Evolutionary conservation across 1,140 invertebrate species (phyloP).

Genomic region (Zaprionus lachaisei): DNA sequence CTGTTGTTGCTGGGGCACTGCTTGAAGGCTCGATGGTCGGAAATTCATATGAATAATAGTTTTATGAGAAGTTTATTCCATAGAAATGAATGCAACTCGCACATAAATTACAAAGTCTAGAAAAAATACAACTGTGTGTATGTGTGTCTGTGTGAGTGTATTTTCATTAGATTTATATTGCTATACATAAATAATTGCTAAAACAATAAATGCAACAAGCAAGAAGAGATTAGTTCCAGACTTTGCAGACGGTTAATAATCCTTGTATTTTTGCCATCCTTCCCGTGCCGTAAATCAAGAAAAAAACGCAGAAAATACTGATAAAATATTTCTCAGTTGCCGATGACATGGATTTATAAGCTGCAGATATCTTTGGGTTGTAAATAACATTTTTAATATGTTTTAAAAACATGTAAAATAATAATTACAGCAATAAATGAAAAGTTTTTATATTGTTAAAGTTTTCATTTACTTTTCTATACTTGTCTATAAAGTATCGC

Average conservation of each 20-base stretch:
- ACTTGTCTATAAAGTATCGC: neutral
- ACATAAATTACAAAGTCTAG: slow-evolving; percentile 25
- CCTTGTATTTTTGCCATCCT: neutral
- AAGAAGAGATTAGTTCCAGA: slow-evolving; percentile 10
- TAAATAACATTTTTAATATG: too few relatives aligned
- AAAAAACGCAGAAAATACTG: neutral
- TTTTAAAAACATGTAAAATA: neutral
- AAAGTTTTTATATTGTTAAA: too few relatives aligned
- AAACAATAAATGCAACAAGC: slow-evolving; percentile 11
- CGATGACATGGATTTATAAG: slow-evolving; percentile 2
- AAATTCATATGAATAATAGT: slow-evolving; percentile 46
- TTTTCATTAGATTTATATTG: neutral
- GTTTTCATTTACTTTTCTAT: neutral
- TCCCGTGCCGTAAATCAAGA: neutral
- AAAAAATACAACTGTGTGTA: neutral
- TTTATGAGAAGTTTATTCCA: slow-evolving; percentile 34
- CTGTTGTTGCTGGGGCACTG: slow-evolving; percentile 4
- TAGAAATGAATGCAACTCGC: slow-evolving; percentile 28
- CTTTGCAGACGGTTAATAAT: neutral
- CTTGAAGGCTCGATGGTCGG: slow-evolving; percentile 25
- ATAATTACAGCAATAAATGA: neutral
- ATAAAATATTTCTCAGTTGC: neutral
- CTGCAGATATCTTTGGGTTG: neutral
- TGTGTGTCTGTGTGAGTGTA: neutral
- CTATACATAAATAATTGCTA: slow-evolving; percentile 16